Evolutionary conservation across 2,888 invertebrate genomes (phyloP).

Genomic region (Dusona sp.): DNA sequence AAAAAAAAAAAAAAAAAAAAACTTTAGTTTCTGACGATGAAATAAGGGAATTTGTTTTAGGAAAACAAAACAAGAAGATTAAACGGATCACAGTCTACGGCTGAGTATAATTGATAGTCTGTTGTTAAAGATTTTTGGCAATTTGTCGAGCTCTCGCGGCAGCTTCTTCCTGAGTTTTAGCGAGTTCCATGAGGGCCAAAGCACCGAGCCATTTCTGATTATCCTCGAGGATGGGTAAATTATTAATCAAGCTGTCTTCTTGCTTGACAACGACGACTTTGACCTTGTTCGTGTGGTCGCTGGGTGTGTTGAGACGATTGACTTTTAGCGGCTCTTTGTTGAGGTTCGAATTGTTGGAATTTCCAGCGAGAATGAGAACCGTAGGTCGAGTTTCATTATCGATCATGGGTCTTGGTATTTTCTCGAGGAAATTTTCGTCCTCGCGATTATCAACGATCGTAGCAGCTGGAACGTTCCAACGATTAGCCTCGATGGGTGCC

Average conservation of each 20-base stretch:
- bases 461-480: constrained; percentile 39
- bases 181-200: constrained; percentile 87
- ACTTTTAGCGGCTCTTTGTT: constrained; percentile 51
- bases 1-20: not conserved
- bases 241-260: constrained; percentile 74
- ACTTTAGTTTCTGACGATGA: not conserved
- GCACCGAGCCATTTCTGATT: constrained; percentile 87
- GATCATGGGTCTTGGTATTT: not conserved
- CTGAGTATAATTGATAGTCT: constrained; percentile 79
- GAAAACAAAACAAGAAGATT: constrained; percentile 6
- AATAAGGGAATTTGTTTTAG: not conserved
- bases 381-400: constrained; percentile 86
- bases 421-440: constrained; percentile 9
- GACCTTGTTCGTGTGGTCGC: constrained; percentile 70
- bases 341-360: constrained; percentile 57
- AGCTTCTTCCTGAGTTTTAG: constrained; percentile 82
- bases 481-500: constrained; percentile 23
- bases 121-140: constrained; percentile 73
- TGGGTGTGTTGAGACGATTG: not conserved
- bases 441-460: not conserved
- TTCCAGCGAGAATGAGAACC: constrained; percentile 86
- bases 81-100: constrained; percentile 82
- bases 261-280: constrained; percentile 80
- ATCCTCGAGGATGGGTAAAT: constrained; percentile 80
- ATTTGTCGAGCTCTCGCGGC: constrained; percentile 74